A percentile compares a stretch with the other conserved stretches of the same genome.
Evolutionary conservation across 2,888 invertebrate genomes (phyloP).

Genomic region (Himalopsyche anomala): DNA sequence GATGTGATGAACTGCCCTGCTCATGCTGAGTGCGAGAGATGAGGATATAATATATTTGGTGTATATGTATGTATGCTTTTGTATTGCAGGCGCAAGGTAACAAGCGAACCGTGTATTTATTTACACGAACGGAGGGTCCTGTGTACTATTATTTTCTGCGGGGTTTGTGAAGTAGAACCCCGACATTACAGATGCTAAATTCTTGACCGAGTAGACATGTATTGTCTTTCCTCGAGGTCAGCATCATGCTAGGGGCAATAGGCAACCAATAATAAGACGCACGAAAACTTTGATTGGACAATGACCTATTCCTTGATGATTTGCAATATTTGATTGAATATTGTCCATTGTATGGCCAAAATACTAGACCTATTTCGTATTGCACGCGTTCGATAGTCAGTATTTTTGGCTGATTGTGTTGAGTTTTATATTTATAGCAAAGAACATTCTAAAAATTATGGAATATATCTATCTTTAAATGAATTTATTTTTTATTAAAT

Average conservation of each 20-base stretch:
- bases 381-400: too few species aligned
- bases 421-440: too few species aligned
- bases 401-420: too few species aligned
- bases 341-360: too few species aligned
- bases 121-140: neutral
- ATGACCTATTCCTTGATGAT: too few species aligned
- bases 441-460: too few species aligned
- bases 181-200: constrained; percentile 22
- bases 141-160: neutral
- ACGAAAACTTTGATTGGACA: too few species aligned
- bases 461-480: too few species aligned
- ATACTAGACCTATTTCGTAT: too few species aligned
- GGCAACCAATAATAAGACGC: neutral
- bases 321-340: too few species aligned
- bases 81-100: constrained; percentile 5
- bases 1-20: neutral
- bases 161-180: constrained; percentile 17
- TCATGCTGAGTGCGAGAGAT: neutral
- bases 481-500: too few species aligned
- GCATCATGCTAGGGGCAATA: neutral
- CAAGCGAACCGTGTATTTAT: constrained; percentile 34
- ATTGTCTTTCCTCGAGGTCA: neutral
- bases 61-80: neutral
- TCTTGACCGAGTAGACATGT: constrained; percentile 20
- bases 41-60: neutral